These are phyloP conservation scores for Girardinus metallicus DNA, from an alignment of 2,797 vertebrate species.

Conservation along the genomic window DNA sequence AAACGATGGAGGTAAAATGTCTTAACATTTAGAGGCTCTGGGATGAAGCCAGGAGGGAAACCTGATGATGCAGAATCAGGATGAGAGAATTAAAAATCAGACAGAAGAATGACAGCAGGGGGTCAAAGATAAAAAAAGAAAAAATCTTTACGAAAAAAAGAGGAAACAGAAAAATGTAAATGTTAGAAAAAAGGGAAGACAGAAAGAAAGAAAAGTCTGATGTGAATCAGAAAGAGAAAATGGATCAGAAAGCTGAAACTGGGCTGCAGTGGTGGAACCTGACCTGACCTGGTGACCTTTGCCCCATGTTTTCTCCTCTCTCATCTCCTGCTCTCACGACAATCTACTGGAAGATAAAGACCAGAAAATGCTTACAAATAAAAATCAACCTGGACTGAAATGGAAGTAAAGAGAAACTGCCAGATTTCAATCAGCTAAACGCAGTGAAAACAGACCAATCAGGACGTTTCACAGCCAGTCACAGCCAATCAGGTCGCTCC, in stretches of 20 bases:
- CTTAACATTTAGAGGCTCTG: neutral
- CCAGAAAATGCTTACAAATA: no score
- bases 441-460: neutral
- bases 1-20: neutral
- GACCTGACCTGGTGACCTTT: no score
- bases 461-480: neutral
- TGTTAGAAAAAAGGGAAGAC: neutral
- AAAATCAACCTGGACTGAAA: no score
- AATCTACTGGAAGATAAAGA: no score
- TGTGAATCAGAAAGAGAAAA: neutral
- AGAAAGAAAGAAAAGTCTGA: neutral
- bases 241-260: neutral
- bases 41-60: neutral
- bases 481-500: no score
- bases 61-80: neutral
- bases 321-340: no score
- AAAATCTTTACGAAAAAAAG: neutral
- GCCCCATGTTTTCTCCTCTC: no score
- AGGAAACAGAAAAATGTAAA: neutral
- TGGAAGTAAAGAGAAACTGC: no score
- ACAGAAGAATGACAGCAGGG: neutral
- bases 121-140: neutral
- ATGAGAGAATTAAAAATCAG: neutral
- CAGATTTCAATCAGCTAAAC: no score
- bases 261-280: neutral